Conservation (phyloP, 2,888 invertebrate genomes). For the Meganola albula region DNA sequence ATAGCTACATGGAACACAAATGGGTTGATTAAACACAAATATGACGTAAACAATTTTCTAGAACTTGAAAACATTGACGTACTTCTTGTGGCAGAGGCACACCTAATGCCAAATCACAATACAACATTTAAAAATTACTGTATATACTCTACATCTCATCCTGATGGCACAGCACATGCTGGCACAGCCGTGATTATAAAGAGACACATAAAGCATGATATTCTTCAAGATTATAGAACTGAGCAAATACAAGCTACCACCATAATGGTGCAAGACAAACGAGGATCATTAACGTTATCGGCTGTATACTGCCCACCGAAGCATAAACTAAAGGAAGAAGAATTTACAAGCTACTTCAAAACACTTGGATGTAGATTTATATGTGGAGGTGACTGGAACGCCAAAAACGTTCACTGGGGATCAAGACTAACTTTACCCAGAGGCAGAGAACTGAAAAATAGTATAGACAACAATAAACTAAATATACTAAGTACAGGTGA, state of each 20-base stretch:
- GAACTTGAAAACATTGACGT: neutral
- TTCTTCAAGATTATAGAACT: conserved; percentile 3
- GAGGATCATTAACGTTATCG: neutral
- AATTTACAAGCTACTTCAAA: neutral
- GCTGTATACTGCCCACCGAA: conserved; percentile 9
- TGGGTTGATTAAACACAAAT: neutral
- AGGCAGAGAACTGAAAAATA: conserved; percentile 6
- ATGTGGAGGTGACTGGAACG: conserved; percentile 12
- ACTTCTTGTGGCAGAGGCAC: conserved; percentile 1
- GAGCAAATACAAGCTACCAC: conserved; percentile 6
- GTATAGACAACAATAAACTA: conserved; percentile 5
- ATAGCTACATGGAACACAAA: conserved; percentile 4
- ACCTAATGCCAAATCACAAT: neutral
- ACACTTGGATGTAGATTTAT: conserved; percentile 2
- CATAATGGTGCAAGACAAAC: conserved; percentile 1
- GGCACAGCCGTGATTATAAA: conserved; percentile 1
- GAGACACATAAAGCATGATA: conserved; percentile 3
- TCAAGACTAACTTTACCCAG: conserved; percentile 4
- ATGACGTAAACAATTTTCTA: neutral
- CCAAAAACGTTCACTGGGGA: conserved; percentile 8
- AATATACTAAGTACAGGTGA: neutral
- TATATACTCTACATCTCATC: conserved; percentile 1
- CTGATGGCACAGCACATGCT: conserved; percentile 3
- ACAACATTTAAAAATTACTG: neutral
- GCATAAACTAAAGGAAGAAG: conserved; percentile 1